These are phyloP conservation scores for Eutolmus rufibarbis DNA, from an alignment of 2,888 invertebrate species.

Conservation along the genomic window DNA sequence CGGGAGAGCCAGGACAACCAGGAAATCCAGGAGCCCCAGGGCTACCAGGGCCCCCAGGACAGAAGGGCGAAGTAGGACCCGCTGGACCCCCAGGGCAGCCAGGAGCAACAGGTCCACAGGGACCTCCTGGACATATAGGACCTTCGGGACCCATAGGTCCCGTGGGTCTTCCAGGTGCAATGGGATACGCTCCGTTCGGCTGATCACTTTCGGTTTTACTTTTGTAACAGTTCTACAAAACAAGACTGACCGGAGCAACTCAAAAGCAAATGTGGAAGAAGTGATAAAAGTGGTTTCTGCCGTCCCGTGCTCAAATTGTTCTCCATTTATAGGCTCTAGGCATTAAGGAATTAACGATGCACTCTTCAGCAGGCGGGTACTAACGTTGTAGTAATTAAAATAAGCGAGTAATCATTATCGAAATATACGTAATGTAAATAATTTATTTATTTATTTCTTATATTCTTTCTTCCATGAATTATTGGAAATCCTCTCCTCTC, in stretches of 20 bases:
- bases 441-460: not conserved
- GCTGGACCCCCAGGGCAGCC: not conserved
- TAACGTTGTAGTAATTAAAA: not conserved
- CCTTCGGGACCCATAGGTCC: not conserved
- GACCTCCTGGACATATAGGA: not conserved
- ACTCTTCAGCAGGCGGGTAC: not conserved
- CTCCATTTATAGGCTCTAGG: not conserved
- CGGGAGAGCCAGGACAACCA: not conserved
- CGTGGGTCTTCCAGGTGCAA: not conserved
- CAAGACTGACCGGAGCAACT: not conserved
- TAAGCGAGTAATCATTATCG: not conserved
- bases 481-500: not conserved
- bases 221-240: not conserved
- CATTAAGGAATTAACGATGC: not conserved
- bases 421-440: not conserved
- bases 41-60: not conserved
- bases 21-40: not conserved
- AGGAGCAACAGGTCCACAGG: not conserved
- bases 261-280: not conserved
- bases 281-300: not conserved
- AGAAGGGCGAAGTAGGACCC: not conserved
- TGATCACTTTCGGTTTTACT: not conserved
- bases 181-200: not conserved
- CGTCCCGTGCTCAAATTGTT: not conserved
- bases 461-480: not conserved